Base-by-base conservation (phyloP, 1,140 invertebrate species). In the Apolygus lucorum region DNA sequence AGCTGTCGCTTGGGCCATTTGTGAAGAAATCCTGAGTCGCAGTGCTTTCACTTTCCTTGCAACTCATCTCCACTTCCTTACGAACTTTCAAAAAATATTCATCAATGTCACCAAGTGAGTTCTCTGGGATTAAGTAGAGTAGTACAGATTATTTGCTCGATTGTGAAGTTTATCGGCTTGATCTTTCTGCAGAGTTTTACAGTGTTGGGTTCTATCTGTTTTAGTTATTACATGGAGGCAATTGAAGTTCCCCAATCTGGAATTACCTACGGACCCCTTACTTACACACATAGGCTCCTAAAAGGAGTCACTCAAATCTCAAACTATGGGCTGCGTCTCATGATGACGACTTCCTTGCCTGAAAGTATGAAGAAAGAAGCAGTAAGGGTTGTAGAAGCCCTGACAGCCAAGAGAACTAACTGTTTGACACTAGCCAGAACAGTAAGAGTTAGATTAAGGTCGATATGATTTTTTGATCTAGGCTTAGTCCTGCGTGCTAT, bases 31-130 rank as follows among this genome's bases (percentile, higher is more conserved):
- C 1, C 74, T 90, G 1, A 77, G 80, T 42, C 84, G 83, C 1
- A 81, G 85, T 71, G 88, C 91, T 0, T 93, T 91, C 75, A 85
- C 86, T 2, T 89, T 93, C 73, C 86, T 91, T 71, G 89, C 91
- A 0, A 96, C 93, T 1, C 94, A 97, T 79, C 92, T 90, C 77
- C 78, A 83, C 28, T 86, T 87, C 65, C 77, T 96, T 17, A 88
- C 89, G 0, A 85, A 86, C 77, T 75, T 96, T 11, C 81, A 86
- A 62, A 82, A 87, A 54, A 72, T 91, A 1, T 93, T 93, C 78
- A 82, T 82, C 24, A 92, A 91, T 78, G 87, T 93, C 28, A 83
- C 83, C 42, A 93, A 90, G 90, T 93, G 84, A 82, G 83, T 82
- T 72, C n/a, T n/a, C n/a, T n/a, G n/a, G n/a, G n/a, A n/a, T n/a